Evolutionary conservation across 2,888 invertebrate species (phyloP).

Genomic region (Eupithecia subfuscata): DNA sequence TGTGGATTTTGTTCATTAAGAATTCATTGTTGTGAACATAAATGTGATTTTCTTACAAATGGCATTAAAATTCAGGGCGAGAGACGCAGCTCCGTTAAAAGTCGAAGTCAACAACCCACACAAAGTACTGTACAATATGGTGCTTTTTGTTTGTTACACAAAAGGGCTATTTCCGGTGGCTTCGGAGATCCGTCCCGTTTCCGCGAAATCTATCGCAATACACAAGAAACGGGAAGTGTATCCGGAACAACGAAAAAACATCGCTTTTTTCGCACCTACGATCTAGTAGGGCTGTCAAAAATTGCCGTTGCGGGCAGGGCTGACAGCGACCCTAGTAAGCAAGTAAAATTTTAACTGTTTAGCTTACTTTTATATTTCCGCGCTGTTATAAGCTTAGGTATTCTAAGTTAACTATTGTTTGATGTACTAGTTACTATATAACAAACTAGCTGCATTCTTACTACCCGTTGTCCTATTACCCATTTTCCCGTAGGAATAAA

Average conservation of each 20-base stretch:
- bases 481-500: too few relatives aligned
- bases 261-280: conserved; percentile 63
- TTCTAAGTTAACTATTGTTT: not conserved
- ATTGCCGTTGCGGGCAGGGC: conserved; percentile 7
- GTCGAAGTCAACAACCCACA: conserved; percentile 73
- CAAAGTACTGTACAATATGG: conserved; percentile 55
- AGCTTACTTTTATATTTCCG: not conserved
- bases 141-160: conserved; percentile 73
- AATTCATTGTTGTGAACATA: conserved; percentile 56
- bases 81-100: conserved; percentile 62
- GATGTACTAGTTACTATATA: not conserved
- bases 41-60: conserved; percentile 59
- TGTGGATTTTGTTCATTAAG: conserved; percentile 49
- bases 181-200: conserved; percentile 68
- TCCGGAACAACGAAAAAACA: conserved; percentile 78
- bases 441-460: too few relatives aligned
- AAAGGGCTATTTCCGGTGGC: conserved; percentile 79
- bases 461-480: too few relatives aligned
- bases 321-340: not conserved
- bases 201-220: conserved; percentile 79
- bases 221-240: conserved; percentile 81
- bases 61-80: conserved; percentile 61
- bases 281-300: conserved; percentile 58
- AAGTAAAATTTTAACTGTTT: not conserved
- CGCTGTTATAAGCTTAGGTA: not conserved